These are phyloP conservation scores for Lytechinus variegatus DNA, from an alignment of 35 echinoderm and acorn worm species.

Conservation along the genomic window DNA sequence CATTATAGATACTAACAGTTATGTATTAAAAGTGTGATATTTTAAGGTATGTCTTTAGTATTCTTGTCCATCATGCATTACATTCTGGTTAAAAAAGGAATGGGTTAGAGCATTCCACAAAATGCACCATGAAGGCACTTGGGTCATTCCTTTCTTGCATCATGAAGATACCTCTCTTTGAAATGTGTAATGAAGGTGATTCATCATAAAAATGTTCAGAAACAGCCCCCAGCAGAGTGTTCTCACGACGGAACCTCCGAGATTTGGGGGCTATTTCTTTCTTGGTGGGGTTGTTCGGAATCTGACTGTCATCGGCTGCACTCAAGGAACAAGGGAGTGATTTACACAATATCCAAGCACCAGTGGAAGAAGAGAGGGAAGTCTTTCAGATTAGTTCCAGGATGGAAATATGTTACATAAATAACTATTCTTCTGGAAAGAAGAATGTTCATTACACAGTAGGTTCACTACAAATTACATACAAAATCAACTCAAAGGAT, in stretches of 20 bases:
- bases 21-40: not conserved
- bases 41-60: too few relatives aligned
- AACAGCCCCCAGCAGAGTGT: not conserved
- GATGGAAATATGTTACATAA: not conserved
- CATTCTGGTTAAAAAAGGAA: too few relatives aligned
- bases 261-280: constrained; percentile 10
- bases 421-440: not conserved
- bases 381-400: not conserved
- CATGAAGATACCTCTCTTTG: not conserved
- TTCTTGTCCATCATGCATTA: too few relatives aligned
- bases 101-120: not conserved
- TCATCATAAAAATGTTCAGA: constrained; percentile 5
- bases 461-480: not conserved
- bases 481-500: not conserved
- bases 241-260: not conserved
- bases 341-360: not conserved
- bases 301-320: not conserved
- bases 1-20: not conserved
- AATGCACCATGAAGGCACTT: not conserved
- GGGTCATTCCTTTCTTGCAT: not conserved
- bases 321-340: not conserved
- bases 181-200: not conserved
- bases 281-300: not conserved
- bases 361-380: not conserved
- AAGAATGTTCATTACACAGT: not conserved